These are phyloP conservation scores for Natrix natrix DNA, from an alignment of 2,797 vertebrate species.

Conservation along the genomic window DNA sequence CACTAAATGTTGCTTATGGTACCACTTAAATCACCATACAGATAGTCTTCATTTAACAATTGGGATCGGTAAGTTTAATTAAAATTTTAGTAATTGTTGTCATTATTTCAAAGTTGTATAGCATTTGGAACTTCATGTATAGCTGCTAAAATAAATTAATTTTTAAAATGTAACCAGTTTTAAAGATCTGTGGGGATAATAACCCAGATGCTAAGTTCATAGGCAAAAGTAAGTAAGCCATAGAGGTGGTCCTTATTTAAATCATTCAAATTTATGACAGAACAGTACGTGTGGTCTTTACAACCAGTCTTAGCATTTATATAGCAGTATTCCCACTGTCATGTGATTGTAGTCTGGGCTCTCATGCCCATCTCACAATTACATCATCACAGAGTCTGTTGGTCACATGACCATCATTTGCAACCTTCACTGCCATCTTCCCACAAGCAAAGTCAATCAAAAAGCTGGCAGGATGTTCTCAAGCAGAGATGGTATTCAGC, in stretches of 20 bases:
- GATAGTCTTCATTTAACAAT: neutral
- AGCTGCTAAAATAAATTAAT: neutral
- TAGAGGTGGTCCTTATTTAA: neutral
- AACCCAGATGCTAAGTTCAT: neutral
- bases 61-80: neutral
- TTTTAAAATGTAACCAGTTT: neutral
- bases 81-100: neutral
- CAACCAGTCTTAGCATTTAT: neutral
- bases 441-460: neutral
- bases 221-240: neutral
- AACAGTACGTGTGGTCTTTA: neutral
- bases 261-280: neutral
- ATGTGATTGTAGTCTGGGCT: neutral
- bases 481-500: neutral
- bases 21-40: neutral
- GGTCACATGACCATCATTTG: neutral
- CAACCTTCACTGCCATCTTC: neutral
- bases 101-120: neutral
- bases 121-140: neutral
- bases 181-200: neutral
- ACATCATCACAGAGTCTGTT: neutral
- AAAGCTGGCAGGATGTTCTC: neutral
- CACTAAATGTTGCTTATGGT: neutral
- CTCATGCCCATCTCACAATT: neutral
- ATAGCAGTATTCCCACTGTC: neutral